Conservation (phyloP, 2,113 vertebrate species). For the Cyanoliseus patagonus region DNA sequence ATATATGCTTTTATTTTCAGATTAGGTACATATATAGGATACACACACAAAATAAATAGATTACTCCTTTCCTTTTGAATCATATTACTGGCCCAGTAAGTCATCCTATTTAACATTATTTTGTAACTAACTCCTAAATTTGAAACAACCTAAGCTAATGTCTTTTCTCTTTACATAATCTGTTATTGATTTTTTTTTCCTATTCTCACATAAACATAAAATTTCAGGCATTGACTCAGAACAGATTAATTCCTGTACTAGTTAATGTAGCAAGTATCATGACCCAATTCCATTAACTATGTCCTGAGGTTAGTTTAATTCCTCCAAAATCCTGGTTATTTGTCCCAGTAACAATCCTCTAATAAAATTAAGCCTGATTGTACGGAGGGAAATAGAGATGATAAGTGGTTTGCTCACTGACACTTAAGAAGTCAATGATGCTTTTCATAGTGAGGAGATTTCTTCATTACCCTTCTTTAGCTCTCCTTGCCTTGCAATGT, state of each 20-base stretch:
- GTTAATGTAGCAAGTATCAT: neutral
- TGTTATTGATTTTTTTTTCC: neutral
- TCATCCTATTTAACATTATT: neutral
- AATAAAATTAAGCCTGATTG: neutral
- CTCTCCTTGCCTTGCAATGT: neutral
- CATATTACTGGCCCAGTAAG: neutral
- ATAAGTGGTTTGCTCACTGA: neutral
- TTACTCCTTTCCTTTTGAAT: neutral
- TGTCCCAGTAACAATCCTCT: neutral
- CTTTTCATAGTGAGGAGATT: neutral
- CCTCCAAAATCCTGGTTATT: neutral
- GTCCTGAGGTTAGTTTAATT: neutral
- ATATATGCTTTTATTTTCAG: neutral
- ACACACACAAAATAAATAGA: neutral
- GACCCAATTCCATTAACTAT: neutral
- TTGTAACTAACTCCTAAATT: neutral
- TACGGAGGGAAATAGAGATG: neutral
- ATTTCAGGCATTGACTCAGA: neutral
- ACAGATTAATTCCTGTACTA: neutral
- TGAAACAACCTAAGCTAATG: neutral
- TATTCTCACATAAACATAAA: neutral
- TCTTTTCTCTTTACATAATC: neutral
- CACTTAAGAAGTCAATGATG: neutral
- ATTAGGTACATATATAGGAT: neutral
- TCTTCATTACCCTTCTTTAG: neutral